A percentile compares a stretch with the other conserved stretches of the same genome.
Evolutionary conservation across 2,113 vertebrate genomes (phyloP).

Genomic region (Sciurus niger): DNA sequence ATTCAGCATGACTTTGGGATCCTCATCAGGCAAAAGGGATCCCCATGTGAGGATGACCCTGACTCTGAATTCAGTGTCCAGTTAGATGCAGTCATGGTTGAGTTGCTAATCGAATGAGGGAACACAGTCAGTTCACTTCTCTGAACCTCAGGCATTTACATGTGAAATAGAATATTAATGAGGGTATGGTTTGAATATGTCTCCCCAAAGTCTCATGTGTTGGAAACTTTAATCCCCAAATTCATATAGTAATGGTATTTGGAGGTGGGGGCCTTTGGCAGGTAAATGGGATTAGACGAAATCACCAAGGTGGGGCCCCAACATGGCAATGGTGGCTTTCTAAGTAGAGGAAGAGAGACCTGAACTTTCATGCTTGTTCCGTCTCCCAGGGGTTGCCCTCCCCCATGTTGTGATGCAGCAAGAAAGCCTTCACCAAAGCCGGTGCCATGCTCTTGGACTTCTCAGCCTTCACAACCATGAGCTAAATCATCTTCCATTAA

Average conservation of each 20-base stretch:
- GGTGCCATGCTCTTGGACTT: too few species aligned
- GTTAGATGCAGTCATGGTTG: background rate
- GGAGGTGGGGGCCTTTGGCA: background rate
- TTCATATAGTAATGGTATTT: background rate
- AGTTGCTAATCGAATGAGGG: background rate
- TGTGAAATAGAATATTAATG: background rate
- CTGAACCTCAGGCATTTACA: background rate
- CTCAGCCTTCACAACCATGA: background rate
- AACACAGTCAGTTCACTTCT: background rate
- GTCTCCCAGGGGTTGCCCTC: too few species aligned
- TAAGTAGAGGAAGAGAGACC: background rate
- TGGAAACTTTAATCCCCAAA: background rate
- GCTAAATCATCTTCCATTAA: background rate
- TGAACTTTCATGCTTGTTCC: too few species aligned
- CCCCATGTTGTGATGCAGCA: background rate
- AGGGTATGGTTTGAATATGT: background rate
- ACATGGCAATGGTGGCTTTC: background rate
- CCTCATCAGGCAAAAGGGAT: too few species aligned
- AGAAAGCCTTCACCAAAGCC: background rate
- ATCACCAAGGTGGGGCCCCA: background rate
- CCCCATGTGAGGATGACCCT: background rate
- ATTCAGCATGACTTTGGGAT: background rate
- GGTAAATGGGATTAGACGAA: too few species aligned
- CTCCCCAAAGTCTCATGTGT: background rate
- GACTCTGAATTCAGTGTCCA: background rate